phyloP scores from a whole-genome alignment of 2,888 invertebrate species.

The Coenonympha arcania region DNA sequence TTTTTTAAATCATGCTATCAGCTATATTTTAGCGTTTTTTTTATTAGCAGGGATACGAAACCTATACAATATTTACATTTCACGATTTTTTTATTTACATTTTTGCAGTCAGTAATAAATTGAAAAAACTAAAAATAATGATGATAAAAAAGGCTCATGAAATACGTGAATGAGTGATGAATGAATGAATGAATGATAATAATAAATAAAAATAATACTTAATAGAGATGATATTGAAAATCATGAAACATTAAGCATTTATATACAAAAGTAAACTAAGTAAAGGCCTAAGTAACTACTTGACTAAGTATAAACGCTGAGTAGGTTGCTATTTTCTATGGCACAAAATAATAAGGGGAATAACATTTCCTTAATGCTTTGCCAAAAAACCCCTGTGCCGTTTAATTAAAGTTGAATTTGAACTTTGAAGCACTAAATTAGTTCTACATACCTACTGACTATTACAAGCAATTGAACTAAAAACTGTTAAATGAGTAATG shows the following conservation, averaged over 20 bases:
- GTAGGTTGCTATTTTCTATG: slow-evolving; percentile 19
- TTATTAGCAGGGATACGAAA: too few species aligned
- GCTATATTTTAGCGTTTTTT: too few species aligned
- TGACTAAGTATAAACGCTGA: slow-evolving; percentile 15
- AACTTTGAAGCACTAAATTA: neutral
- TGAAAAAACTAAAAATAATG: neutral
- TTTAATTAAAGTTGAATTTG: neutral
- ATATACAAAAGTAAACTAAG: slow-evolving; percentile 12
- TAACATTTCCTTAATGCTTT: neutral
- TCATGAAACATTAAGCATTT: neutral
- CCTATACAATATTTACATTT: slow-evolving; percentile 21
- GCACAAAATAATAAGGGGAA: slow-evolving; percentile 14
- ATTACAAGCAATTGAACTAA: neutral
- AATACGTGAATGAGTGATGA: neutral
- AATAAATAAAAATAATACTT: too few species aligned
- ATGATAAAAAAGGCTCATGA: neutral
- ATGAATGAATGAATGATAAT: neutral
- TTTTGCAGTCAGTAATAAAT: neutral
- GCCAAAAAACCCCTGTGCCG: neutral
- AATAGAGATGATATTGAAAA: too few species aligned
- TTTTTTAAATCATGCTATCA: slow-evolving; percentile 17
- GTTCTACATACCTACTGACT: neutral
- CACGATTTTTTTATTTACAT: too few species aligned
- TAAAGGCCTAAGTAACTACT: slow-evolving; percentile 9
- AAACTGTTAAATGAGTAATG: neutral